Conservation (phyloP, 2,113 vertebrate genomes). For the Telmatochromis bifrenatus region DNA sequence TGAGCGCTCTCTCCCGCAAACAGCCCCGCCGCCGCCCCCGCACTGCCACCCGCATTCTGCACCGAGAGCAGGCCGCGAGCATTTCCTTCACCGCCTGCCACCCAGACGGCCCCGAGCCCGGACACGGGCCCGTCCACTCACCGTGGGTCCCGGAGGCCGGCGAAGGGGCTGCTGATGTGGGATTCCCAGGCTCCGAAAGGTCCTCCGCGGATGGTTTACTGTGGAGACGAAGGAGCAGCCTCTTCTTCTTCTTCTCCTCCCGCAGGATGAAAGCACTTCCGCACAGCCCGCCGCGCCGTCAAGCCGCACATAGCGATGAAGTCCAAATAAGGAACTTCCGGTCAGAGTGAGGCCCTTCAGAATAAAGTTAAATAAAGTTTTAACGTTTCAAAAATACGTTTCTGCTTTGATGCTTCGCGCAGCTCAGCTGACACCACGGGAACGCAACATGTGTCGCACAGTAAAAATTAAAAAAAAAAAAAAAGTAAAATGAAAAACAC, state of each 20-base stretch:
- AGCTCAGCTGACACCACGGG: not conserved
- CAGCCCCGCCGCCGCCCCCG: constrained; percentile 69
- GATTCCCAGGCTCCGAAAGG: not conserved
- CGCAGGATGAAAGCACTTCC: constrained; percentile 68
- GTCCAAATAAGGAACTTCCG: constrained; percentile 10
- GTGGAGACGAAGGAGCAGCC: constrained; percentile 31
- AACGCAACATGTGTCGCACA: not conserved
- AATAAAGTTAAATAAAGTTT: not conserved
- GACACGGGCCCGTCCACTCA: not conserved
- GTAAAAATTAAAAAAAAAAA: not conserved
- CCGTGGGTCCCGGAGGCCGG: constrained; percentile 19
- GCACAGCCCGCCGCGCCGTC: constrained; percentile 57
- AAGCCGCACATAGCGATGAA: not conserved
- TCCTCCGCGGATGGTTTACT: not conserved
- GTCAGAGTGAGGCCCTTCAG: not conserved
- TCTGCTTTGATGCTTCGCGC: not conserved
- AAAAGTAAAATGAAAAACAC: not conserved
- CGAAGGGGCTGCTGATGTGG: not conserved
- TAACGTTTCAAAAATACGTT: not conserved
- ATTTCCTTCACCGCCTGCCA: not conserved
- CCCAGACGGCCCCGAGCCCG: not conserved
- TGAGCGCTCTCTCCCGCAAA: constrained; percentile 52
- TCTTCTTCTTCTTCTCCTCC: constrained; percentile 32
- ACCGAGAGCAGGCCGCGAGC: constrained; percentile 30
- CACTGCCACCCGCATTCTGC: constrained; percentile 57